A percentile compares a stretch with the other conserved stretches of the same genome.
Evolutionary conservation across 2,113 vertebrate species (phyloP).

Genomic region (Erythrolamprus reginae): DNA sequence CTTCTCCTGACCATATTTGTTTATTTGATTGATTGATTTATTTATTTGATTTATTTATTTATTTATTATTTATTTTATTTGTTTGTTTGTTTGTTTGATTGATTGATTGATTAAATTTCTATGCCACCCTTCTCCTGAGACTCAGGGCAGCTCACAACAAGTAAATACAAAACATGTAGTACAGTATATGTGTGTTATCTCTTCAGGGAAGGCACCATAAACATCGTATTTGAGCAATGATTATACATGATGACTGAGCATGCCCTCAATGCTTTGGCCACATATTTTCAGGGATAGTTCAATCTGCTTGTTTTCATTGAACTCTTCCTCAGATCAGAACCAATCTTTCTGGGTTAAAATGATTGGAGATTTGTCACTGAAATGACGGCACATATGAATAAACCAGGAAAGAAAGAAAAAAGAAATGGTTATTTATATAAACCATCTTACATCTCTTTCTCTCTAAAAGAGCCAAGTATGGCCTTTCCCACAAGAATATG

Average conservation of each 20-base stretch:
- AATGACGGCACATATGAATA: not conserved
- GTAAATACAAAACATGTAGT: no score
- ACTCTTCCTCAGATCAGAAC: not conserved
- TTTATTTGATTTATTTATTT: no score
- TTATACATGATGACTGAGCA: not conserved
- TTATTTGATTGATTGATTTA: no score
- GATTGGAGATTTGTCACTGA: not conserved
- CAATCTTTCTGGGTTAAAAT: not conserved
- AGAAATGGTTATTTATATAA: not conserved
- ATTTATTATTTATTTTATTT: no score
- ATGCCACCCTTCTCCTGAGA: no score
- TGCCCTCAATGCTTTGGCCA: not conserved
- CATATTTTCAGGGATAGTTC: not conserved
- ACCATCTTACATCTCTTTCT: not conserved
- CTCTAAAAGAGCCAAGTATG: not conserved
- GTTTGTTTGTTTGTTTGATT: no score
- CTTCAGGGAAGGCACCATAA: not conserved
- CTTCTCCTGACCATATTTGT: no score
- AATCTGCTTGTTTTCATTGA: not conserved
- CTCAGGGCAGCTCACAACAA: no score
- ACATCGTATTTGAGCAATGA: not conserved
- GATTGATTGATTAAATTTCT: no score
- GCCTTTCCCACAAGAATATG: not conserved
- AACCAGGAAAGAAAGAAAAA: not conserved
- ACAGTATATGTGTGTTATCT: not conserved